phyloP scores from a whole-genome alignment of 2,113 vertebrate species.

The Nesoenas mayeri region DNA sequence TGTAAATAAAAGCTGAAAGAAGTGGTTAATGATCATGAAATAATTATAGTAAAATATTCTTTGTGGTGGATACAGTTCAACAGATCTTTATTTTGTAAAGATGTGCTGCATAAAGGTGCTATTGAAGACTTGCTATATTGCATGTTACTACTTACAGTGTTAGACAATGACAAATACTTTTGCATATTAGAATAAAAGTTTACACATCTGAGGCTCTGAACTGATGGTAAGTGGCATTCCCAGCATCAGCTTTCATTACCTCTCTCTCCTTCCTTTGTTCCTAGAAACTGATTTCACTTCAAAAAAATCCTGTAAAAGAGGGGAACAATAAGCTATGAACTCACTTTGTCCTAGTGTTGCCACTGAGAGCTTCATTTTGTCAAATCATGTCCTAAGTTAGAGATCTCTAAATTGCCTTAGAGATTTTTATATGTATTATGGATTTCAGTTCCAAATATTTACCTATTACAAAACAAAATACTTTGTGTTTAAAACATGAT shows the following conservation, averaged over 20 bases:
- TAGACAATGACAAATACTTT: not conserved
- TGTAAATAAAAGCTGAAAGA: not conserved
- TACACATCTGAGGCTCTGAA: not conserved
- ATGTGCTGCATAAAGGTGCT: not conserved
- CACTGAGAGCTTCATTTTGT: not conserved
- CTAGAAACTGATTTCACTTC: not conserved
- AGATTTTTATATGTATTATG: not conserved
- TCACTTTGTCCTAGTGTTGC: not conserved
- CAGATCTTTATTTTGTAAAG: not conserved
- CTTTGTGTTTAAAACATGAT: not conserved
- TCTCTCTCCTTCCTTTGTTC: not conserved
- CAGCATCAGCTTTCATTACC: not conserved
- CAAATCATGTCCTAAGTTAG: not conserved
- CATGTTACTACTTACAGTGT: not conserved
- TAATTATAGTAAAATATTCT: not conserved
- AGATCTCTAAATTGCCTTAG: not conserved
- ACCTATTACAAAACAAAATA: not conserved
- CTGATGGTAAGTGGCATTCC: not conserved
- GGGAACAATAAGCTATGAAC: not conserved
- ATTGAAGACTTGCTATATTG: not conserved
- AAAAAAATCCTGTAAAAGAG: not conserved
- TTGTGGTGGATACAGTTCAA: not conserved
- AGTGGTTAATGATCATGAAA: not conserved
- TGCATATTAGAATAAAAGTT: not conserved
- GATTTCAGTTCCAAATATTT: not conserved